Conservation (phyloP, 2,797 vertebrate genomes). For the Pantherophis alleghaniensis region DNA sequence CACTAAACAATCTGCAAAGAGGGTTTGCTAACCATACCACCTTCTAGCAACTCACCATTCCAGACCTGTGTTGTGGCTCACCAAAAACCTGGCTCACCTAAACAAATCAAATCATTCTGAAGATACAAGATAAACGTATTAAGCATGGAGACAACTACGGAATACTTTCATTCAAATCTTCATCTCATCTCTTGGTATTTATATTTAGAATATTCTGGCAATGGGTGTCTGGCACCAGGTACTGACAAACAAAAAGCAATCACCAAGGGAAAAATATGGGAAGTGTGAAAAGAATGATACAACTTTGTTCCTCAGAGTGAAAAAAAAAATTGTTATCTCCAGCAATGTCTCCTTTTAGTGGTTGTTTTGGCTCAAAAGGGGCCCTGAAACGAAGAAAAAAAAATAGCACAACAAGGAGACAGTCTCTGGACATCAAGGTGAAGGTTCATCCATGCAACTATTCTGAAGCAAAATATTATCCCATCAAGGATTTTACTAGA, state of each 20-base stretch:
- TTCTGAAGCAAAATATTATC: conserved; percentile 61
- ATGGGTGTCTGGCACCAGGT: conserved; percentile 8
- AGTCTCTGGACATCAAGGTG: conserved; percentile 66
- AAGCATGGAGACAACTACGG: background rate
- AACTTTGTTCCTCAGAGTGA: conserved; percentile 47
- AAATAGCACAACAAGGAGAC: conserved; percentile 62
- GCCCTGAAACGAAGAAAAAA: conserved; percentile 67
- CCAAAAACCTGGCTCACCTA: background rate
- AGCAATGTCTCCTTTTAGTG: conserved; percentile 59
- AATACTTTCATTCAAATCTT: conserved; percentile 8
- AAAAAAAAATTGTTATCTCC: conserved; percentile 58
- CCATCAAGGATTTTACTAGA: conserved; percentile 62
- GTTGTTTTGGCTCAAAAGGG: conserved; percentile 63
- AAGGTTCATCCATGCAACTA: conserved; percentile 63
- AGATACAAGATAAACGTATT: background rate
- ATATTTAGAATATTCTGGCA: conserved; percentile 23
- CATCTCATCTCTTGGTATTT: background rate
- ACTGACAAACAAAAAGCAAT: conserved; percentile 44
- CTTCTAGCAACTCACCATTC: background rate
- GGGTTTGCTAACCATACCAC: background rate
- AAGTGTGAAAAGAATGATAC: conserved; percentile 38
- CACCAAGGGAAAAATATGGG: conserved; percentile 52
- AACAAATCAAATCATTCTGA: background rate
- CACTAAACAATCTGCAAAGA: background rate
- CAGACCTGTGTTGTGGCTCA: background rate